These are phyloP conservation scores for Cydia splendana DNA, from an alignment of 1,140 invertebrate genomes.

Conservation along the genomic window DNA sequence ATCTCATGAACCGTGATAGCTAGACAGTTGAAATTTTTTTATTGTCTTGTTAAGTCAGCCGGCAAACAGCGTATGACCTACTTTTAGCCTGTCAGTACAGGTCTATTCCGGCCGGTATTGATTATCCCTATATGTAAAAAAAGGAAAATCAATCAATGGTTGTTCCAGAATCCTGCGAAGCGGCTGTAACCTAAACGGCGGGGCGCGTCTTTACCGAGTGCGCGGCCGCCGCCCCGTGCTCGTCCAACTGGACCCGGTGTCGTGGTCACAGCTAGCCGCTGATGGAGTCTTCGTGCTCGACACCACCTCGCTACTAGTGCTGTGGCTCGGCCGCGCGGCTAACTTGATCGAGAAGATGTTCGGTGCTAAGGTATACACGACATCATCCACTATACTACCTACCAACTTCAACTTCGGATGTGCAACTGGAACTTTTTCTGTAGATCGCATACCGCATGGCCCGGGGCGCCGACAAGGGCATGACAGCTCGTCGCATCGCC, in stretches of 20 bases:
- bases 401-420: no score
- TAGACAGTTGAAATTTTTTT: neutral
- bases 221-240: slow-evolving; percentile 86
- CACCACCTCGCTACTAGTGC: slow-evolving; percentile 84
- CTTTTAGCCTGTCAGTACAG: no score
- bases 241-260: slow-evolving; percentile 84
- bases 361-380: slow-evolving; percentile 79
- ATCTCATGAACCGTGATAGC: no score
- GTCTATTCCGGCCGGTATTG: no score
- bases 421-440: no score
- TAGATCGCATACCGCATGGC: slow-evolving; percentile 75
- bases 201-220: slow-evolving; percentile 83
- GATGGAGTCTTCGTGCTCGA: slow-evolving; percentile 93
- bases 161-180: slow-evolving; percentile 62
- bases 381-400: neutral
- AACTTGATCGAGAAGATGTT: slow-evolving; percentile 86
- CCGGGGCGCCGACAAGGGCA: slow-evolving; percentile 67
- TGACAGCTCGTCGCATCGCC: slow-evolving; percentile 80
- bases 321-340: slow-evolving; percentile 91
- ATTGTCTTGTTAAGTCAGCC: neutral
- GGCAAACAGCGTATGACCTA: no score
- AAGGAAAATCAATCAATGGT: neutral
- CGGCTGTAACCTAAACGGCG: slow-evolving; percentile 55
- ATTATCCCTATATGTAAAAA: no score
- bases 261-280: slow-evolving; percentile 91